phyloP scores from a whole-genome alignment of 2,888 invertebrate genomes.

The Eristalis pertinax region DNA sequence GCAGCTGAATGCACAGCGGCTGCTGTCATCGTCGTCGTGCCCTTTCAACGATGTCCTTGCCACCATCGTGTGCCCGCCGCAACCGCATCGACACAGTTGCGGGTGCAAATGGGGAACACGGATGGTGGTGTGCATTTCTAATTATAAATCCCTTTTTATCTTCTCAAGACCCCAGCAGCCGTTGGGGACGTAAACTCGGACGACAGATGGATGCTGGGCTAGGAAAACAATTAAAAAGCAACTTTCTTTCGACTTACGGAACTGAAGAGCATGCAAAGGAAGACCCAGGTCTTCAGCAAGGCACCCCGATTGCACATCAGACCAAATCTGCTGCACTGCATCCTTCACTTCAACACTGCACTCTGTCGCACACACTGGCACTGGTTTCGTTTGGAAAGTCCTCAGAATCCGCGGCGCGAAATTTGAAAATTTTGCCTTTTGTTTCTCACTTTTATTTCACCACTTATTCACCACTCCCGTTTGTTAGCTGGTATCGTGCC shows the following conservation, averaged over 20 bases:
- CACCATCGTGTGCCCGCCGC: slow-evolving; percentile 9
- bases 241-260: slow-evolving; percentile 50
- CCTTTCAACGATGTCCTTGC: slow-evolving; percentile 23
- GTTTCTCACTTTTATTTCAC: background rate
- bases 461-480: background rate
- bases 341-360: slow-evolving; percentile 25
- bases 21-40: slow-evolving; percentile 1
- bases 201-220: background rate
- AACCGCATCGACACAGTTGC: slow-evolving; percentile 19
- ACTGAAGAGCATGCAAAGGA: slow-evolving; percentile 58
- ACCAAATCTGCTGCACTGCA: slow-evolving; percentile 59
- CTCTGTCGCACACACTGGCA: slow-evolving; percentile 2
- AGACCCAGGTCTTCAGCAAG: slow-evolving; percentile 51
- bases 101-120: slow-evolving; percentile 4
- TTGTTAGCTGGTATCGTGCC: background rate
- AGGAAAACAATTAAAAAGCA: slow-evolving; percentile 21
- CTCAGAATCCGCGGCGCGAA: slow-evolving; percentile 43
- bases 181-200: background rate
- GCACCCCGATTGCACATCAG: slow-evolving; percentile 45
- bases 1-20: background rate
- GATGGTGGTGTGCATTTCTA: background rate
- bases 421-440: background rate
- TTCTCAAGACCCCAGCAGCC: background rate
- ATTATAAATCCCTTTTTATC: background rate
- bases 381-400: slow-evolving; percentile 2